phyloP scores from a whole-genome alignment of 2,113 vertebrate species.

The Tragelaphus imberbis region DNA sequence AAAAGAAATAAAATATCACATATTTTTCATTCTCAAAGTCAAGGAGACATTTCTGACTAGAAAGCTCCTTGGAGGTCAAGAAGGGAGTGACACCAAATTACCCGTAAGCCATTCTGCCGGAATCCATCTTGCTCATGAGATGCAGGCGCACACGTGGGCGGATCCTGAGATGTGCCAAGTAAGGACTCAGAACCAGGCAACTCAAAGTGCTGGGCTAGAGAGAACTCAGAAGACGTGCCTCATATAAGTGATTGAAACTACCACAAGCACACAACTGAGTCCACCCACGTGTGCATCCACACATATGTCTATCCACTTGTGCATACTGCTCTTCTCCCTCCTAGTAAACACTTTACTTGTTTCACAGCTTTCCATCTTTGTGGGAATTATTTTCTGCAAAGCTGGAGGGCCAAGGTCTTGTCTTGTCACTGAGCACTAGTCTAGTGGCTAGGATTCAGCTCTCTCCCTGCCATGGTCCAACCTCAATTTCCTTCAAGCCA shows the following conservation, averaged over 20 bases:
- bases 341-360: not conserved
- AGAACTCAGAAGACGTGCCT: not conserved
- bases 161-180: not conserved
- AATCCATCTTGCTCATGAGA: not conserved
- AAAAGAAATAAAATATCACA: not conserved
- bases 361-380: not conserved
- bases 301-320: not conserved
- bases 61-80: not conserved
- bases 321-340: not conserved
- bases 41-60: not conserved
- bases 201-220: not conserved
- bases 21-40: not conserved
- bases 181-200: not conserved
- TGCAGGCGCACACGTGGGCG: rapidly evolving
- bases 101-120: not conserved
- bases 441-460: not conserved
- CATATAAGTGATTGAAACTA: not conserved
- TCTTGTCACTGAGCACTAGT: not conserved
- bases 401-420: not conserved
- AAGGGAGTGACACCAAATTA: not conserved
- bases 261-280: rapidly evolving
- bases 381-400: not conserved
- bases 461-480: not conserved
- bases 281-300: not conserved
- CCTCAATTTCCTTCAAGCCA: not conserved